Base-by-base conservation (phyloP, 2,113 vertebrate species). In the Colossoma macropomum region DNA sequence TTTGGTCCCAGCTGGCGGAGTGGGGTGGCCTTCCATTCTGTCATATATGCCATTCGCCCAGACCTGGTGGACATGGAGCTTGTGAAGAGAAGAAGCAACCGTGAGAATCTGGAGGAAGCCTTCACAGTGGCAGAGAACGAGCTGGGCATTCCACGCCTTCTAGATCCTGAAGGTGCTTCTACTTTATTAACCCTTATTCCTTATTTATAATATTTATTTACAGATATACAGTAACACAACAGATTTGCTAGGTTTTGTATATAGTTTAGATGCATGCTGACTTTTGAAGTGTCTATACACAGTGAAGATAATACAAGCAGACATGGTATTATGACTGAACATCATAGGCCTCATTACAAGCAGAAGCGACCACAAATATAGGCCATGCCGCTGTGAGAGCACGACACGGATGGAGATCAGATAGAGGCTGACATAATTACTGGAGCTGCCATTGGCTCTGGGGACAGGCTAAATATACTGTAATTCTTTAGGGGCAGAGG, bases 1-100 rank as follows among this genome's bases (percentile, higher is more conserved):
- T 99, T 99, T 73, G 98, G 98, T 32, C 89, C 92, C 66, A 98
- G 98, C 13, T 99, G 98, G 98, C 96, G 97, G 56, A 97, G 92
- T 6, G 98, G 98, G 28, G 86, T 96, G 68, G 98, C 97, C 30
- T 99, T 99, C 91, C 96, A 98, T 82, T 97, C 96, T 0, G 84
- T 99, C 45, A 97, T 99, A 91, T 94, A 96, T 48, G 94, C 96
- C 25, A 97, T 99, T 74, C 96, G 95, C 1, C 98, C 98, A 0
- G 95, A 97, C 77, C 92, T 99, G 9, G 97, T 98, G 48, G 95
- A 99, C 89, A 93, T 99, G 92, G 96, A 98, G 13, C 94, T 85
- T 59, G 91, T 97, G 34, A 96, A 88, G 86, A 92, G 88, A 70
- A 95, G 95, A 84, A 88, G 95, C 25, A 98, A 98, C 77, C 92